Evolutionary conservation across 23 tunicate genomes (phyloP).

Genomic region (Corella eumyota): DNA sequence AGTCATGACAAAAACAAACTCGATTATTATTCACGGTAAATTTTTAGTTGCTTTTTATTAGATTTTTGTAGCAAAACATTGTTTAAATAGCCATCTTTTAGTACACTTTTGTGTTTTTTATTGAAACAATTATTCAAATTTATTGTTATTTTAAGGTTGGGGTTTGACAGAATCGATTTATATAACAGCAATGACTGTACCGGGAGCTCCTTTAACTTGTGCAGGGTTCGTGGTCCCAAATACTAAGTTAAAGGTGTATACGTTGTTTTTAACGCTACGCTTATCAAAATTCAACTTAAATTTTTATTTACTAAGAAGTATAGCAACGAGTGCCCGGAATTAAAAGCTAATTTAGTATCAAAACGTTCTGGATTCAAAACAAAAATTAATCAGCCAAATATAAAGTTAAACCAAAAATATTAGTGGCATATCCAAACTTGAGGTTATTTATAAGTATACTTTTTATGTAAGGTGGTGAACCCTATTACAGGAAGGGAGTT

Average conservation of each 20-base stretch:
- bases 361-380: no score
- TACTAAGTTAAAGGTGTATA: not conserved
- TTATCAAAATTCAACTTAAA: no score
- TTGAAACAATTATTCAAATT: not conserved
- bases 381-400: no score
- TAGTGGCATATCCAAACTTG: no score
- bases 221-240: not conserved
- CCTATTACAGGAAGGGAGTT: slow-evolving; percentile 35
- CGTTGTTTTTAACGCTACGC: not conserved
- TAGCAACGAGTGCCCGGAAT: no score
- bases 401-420: no score
- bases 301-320: no score
- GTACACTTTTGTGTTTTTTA: no score
- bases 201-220: not conserved
- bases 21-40: slow-evolving; percentile 14
- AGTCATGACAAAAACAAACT: slow-evolving; percentile 6
- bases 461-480: slow-evolving; percentile 47
- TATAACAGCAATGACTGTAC: not conserved
- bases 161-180: slow-evolving; percentile 3
- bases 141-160: slow-evolving; percentile 2
- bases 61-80: not conserved
- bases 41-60: no score
- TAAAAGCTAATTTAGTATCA: no score
- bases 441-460: no score
- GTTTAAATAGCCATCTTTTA: no score